Base-by-base conservation (phyloP, 2,797 vertebrate genomes). In the Pseudocheirus occidentalis region DNA sequence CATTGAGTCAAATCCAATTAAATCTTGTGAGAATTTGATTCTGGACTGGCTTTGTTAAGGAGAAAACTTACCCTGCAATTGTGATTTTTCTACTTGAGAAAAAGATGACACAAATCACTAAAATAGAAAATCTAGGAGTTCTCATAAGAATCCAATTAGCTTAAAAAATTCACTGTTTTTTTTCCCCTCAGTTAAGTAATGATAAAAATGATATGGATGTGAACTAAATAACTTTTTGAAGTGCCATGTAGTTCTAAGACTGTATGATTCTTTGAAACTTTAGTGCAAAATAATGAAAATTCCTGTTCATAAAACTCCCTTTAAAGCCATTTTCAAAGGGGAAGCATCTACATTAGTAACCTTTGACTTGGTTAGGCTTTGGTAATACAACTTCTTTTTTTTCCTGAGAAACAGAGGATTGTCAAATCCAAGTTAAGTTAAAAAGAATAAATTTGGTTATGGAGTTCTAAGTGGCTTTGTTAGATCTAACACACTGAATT, bases 361-460 rank as follows among this genome's bases (percentile, higher is more conserved):
- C 6, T 94, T 95, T 92, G 92, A 34, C 66, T 73, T 92, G 28
- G 16, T 95, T 95, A 90, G 54, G 59, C 81, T 93, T 93, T 66
- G 73, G 73, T n/a, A 81, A 56, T 73, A 16, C 5, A 95, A 50
- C 52, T 46, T 40, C 57, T 95, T 91, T 95, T 90, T 40, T 21
- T 95, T 31, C 46, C 62, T 5, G 89, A 92, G 54, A 95, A 92
- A 29, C 34, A 95, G 40, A 58, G 4, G 59, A 92, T 28, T 90
- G 46, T 92, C 95, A n/a, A 81, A 21, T 52, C 55, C 62, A 46
- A 18, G 87, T 93, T 92, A 96, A 95, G 24, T 95, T 92, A 95
- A 91, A 97, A 97, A 96, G 94, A 95, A 95, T 94, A 94, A 92
- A 94, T 95, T 95, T 96, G 95, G 55, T 92, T 55, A 93, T 16